Evolutionary conservation across 1,140 invertebrate genomes (phyloP).

Genomic region (Neotoxoptera formosana): DNA sequence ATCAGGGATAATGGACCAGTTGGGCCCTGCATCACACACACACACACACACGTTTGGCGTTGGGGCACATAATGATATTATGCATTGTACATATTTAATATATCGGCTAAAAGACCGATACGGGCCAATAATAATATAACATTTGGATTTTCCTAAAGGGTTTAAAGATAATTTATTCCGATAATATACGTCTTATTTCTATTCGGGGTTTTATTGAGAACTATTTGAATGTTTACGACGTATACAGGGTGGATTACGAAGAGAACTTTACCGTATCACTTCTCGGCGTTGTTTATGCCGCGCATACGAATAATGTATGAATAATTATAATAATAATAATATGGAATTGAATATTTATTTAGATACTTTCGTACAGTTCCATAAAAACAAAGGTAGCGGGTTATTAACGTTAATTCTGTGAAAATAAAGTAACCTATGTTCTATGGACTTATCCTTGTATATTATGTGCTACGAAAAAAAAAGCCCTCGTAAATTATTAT

Average conservation of each 20-base stretch:
- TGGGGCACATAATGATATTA: neutral
- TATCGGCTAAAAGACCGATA: neutral
- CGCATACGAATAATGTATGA: neutral
- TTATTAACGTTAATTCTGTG: neutral
- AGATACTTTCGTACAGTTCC: neutral
- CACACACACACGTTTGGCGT: neutral
- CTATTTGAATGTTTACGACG: slow-evolving; percentile 21
- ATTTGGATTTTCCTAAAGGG: neutral
- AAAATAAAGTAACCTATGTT: neutral
- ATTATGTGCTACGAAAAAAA: neutral
- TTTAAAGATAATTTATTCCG: slow-evolving; percentile 16
- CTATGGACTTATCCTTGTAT: neutral
- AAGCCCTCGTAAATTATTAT: neutral
- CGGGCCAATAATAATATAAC: neutral
- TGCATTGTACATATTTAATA: neutral
- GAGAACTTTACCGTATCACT: neutral
- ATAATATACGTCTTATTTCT: slow-evolving; percentile 2
- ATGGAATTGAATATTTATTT: neutral
- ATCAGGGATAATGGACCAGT: too few relatives aligned
- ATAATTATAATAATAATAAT: too few relatives aligned
- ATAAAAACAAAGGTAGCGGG: neutral
- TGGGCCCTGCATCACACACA: neutral
- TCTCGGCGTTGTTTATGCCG: neutral
- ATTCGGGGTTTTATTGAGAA: neutral
- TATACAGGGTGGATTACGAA: neutral